phyloP scores from a whole-genome alignment of 2,797 vertebrate genomes.

The Atherinosoma microstoma region DNA sequence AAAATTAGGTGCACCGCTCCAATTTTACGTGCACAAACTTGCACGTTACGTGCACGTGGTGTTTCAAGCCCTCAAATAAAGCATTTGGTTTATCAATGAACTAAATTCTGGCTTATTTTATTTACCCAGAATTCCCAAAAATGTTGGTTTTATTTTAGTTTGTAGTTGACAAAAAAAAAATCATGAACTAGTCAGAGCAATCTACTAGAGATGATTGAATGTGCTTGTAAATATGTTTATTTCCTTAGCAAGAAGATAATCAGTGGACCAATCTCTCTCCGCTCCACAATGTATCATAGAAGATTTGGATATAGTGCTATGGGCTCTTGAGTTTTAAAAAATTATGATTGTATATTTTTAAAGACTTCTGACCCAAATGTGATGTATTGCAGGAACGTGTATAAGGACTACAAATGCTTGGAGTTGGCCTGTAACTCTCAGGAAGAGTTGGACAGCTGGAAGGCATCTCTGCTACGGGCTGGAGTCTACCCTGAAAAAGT shows the following conservation, averaged over 20 bases:
- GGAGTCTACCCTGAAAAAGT: slow-evolving; percentile 91
- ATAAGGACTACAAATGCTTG: slow-evolving; percentile 94
- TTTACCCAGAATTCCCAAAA: not conserved
- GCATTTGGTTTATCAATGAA: not conserved
- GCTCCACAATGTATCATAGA: not conserved
- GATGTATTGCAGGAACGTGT: slow-evolving; percentile 88
- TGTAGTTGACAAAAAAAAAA: not conserved
- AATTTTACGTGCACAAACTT: too few species aligned
- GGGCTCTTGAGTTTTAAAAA: not conserved
- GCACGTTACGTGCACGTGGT: too few species aligned
- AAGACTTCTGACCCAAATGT: slow-evolving; percentile 35
- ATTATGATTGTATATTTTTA: slow-evolving; percentile 14
- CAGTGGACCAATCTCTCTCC: too few species aligned
- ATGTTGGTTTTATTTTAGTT: not conserved
- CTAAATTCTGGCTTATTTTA: not conserved
- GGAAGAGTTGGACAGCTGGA: slow-evolving; percentile 96
- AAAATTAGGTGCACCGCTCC: too few species aligned
- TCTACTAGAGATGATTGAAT: not conserved
- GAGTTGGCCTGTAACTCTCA: slow-evolving; percentile 91
- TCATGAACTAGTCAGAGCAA: not conserved
- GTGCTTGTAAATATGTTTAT: too few species aligned
- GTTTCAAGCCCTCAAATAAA: too few species aligned
- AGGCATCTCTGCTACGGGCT: slow-evolving; percentile 91
- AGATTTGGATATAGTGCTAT: not conserved
- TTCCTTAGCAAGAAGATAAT: too few species aligned